Base-by-base conservation (phyloP, 2,888 invertebrate genomes). In the Ormyrus labotus region DNA sequence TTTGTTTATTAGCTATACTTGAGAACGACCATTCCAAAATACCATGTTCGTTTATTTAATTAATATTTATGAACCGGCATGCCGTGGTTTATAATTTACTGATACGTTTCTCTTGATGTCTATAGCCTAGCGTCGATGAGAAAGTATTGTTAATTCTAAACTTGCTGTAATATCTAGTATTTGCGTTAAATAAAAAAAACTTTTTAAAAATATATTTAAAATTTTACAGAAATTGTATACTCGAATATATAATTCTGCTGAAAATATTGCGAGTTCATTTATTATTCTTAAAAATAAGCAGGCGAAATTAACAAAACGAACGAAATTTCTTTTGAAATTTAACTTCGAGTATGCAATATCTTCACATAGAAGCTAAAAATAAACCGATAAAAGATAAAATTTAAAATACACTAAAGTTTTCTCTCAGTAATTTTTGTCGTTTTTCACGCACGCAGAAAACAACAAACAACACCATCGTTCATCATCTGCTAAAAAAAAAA, bases 1-100 rank as follows among this genome's bases (percentile, higher is more conserved):
- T 77, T 77, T 76, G 45, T 77, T 75, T 71, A 51, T 67, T 81
- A 78, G 70, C n/a, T 68, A 78, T 19, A 10, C 7, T 69, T 75
- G 63, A 76, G 34, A 77, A 69, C 77, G 63, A 64, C n/a, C 19
- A 50, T 78, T 71, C 50, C 45, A 78, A 74, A 71, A 61, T 71
- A 71, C 10, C 47, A 73, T 78, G 63, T 64, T 74, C 74, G 73
- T 80, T 74, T 79, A 34, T 78, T 71, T 65, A 60, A 71, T 61
- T 57, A 48, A 68, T 48, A 64, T 19, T 19, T 67, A 71, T 70
- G 51, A 73, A 48, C 51, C 70, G 74, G 80, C 74, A 74, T 74
- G 74, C 65, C 57, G 69, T 70, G 58, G 58, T 69, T 72, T 71
- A 78, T 69, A 55, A 69, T 74, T 74, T 70, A 19, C 19, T 19